These are phyloP conservation scores for Cichlasoma orientale DNA, from an alignment of 2,797 vertebrate species.

Conservation along the genomic window DNA sequence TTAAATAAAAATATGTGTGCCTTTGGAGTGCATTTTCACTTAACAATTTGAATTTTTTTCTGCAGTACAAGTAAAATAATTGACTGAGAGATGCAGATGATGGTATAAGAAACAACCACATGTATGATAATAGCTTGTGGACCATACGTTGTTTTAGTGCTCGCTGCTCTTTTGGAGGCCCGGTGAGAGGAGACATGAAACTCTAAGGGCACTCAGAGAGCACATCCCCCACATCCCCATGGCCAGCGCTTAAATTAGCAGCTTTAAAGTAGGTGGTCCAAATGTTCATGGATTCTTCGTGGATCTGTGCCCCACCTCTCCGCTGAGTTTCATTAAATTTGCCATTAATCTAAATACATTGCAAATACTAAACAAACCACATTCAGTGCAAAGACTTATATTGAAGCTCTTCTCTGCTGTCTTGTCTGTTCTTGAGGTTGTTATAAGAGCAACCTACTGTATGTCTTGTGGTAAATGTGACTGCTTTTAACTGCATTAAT, in stretches of 20 bases:
- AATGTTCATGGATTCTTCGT: neutral
- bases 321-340: neutral
- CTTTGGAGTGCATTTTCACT: neutral
- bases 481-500: too few species aligned
- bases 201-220: too few species aligned
- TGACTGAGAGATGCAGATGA: neutral
- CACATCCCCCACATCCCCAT: neutral
- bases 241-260: neutral
- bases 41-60: neutral
- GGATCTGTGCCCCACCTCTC: neutral
- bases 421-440: neutral
- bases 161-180: neutral
- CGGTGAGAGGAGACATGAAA: neutral
- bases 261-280: neutral
- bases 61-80: neutral
- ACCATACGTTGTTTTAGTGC: neutral
- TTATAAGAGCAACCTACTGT: too few species aligned
- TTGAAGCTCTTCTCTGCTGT: neutral
- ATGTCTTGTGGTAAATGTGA: too few species aligned
- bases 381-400: neutral
- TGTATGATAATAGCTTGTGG: neutral
- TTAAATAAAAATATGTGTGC: neutral
- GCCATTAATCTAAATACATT: neutral
- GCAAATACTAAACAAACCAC: neutral
- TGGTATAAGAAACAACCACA: neutral